Percentiles rank a stretch among this genome's conserved stretches.
Evolutionary conservation across 2,888 invertebrate genomes (phyloP).

Genomic region (Drosophila meridiana): DNA sequence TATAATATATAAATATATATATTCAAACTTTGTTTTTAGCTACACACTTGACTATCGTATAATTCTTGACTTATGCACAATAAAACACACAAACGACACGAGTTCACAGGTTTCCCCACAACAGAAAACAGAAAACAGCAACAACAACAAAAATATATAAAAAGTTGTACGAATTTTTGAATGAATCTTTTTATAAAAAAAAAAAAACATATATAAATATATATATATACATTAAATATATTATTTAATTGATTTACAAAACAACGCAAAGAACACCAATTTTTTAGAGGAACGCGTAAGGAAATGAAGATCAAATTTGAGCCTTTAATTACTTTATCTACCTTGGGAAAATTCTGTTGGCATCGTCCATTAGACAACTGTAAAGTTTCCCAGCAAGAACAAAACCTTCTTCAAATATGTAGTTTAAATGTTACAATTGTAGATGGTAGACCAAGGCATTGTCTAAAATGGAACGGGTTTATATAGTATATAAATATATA

Average conservation of each 20-base stretch:
- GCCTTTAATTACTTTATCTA: slow-evolving; percentile 83
- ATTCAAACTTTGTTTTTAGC: slow-evolving; percentile 2
- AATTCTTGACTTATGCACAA: slow-evolving; percentile 18
- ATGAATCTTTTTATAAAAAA: slow-evolving; percentile 50
- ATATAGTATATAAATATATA: slow-evolving; percentile 6
- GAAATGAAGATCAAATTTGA: slow-evolving; percentile 30
- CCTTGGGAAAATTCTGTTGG: slow-evolving; percentile 54
- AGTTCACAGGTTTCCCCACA: slow-evolving; percentile 57
- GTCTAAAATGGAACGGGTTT: slow-evolving; percentile 49
- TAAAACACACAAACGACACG: slow-evolving; percentile 18
- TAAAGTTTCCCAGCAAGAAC: slow-evolving; percentile 20
- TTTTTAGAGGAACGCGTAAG: slow-evolving; percentile 41
- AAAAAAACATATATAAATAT: slow-evolving; percentile 44
- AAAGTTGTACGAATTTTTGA: slow-evolving; percentile 65
- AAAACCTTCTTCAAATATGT: slow-evolving; percentile 31
- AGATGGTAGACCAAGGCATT: slow-evolving; percentile 53
- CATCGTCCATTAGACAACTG: slow-evolving; percentile 53
- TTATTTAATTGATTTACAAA: slow-evolving; percentile 59
- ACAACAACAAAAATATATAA: slow-evolving; percentile 1
- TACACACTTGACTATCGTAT: slow-evolving; percentile 8
- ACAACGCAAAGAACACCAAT: slow-evolving; percentile 72
- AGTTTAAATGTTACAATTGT: slow-evolving; percentile 36
- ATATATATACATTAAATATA: slow-evolving; percentile 28
- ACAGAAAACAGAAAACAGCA: slow-evolving; percentile 6
- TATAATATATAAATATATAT: slow-evolving; percentile 9